phyloP scores from a whole-genome alignment of 2,797 vertebrate genomes.

The Xenopus petersii region DNA sequence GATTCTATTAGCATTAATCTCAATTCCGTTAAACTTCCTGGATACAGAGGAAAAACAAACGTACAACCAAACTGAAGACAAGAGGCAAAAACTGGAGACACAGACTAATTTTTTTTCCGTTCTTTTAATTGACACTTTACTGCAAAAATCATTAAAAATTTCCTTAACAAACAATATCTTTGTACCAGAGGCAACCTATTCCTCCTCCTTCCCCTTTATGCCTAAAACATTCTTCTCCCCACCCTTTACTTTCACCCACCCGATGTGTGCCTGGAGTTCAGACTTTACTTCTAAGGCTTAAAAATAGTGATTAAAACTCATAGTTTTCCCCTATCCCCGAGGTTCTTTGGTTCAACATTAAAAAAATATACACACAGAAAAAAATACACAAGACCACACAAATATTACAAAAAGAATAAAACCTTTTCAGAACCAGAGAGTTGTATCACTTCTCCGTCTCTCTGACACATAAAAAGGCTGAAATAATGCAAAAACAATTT shows the following conservation, averaged over 20 bases:
- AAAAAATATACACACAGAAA: conserved; percentile 47
- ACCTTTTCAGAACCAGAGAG: conserved; percentile 34
- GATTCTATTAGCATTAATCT: too few relatives aligned
- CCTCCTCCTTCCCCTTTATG: conserved; percentile 13
- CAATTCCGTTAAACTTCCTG: too few relatives aligned
- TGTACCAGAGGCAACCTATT: conserved; percentile 39
- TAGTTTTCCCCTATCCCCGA: conserved; percentile 20
- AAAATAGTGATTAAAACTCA: conserved; percentile 47
- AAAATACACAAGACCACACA: conserved; percentile 48
- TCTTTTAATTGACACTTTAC: conserved; percentile 47
- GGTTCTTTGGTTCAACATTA: conserved; percentile 49
- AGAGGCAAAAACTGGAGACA: neutral
- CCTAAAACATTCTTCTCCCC: conserved; percentile 16
- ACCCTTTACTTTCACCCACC: conserved; percentile 12
- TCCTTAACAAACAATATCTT: conserved; percentile 44
- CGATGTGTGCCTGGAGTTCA: conserved; percentile 42
- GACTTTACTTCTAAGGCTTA: conserved; percentile 48
- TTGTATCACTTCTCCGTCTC: conserved; percentile 11
- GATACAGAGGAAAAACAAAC: neutral
- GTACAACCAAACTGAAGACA: conserved; percentile 1
- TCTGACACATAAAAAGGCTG: conserved; percentile 29
- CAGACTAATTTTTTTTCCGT: conserved; percentile 4
- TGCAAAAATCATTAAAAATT: conserved; percentile 48
- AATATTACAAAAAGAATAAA: conserved; percentile 42
- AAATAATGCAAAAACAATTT: conserved; percentile 40